Percentiles rank a stretch among this genome's conserved stretches.
phyloP scores from a whole-genome alignment of 2,888 invertebrate species.

The Lobophora halterata region DNA sequence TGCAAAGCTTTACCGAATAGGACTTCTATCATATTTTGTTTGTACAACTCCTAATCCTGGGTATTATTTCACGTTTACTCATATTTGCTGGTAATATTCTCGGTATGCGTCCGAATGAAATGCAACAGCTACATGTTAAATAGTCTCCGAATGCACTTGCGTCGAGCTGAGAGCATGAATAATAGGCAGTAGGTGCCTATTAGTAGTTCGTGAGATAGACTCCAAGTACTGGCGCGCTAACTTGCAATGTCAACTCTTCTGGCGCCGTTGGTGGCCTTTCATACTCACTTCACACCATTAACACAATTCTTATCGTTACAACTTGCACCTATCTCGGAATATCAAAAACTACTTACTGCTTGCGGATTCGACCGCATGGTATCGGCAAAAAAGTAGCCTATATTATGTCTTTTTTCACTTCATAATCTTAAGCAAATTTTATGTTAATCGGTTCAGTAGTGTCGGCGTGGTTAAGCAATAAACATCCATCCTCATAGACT shows the following conservation, averaged over 20 bases:
- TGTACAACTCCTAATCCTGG: slow-evolving; percentile 26
- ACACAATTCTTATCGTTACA: slow-evolving; percentile 30
- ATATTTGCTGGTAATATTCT: slow-evolving; percentile 21
- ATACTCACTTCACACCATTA: slow-evolving; percentile 33
- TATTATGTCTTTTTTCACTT: too few species aligned
- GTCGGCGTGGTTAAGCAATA: too few species aligned
- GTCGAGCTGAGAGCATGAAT: slow-evolving; percentile 25
- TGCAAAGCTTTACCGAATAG: slow-evolving; percentile 21
- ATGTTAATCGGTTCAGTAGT: too few species aligned
- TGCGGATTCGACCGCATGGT: too few species aligned
- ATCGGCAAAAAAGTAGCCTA: too few species aligned
- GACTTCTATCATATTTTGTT: slow-evolving; percentile 20
- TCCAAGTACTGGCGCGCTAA: slow-evolving; percentile 37
- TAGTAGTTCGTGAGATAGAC: slow-evolving; percentile 30
- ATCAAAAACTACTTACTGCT: too few species aligned
- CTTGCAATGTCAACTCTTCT: slow-evolving; percentile 40
- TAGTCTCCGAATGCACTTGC: slow-evolving; percentile 27
- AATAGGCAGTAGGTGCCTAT: too few species aligned
- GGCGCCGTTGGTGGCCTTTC: slow-evolving; percentile 40
- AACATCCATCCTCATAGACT: too few species aligned
- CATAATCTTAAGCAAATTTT: too few species aligned
- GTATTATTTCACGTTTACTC: slow-evolving; percentile 30
- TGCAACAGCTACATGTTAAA: slow-evolving; percentile 24
- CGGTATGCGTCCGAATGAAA: slow-evolving; percentile 25
- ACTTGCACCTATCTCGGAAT: slow-evolving; percentile 14